These are phyloP conservation scores for Addax nasomaculatus DNA, from an alignment of 2,113 vertebrate species.

Conservation along the genomic window DNA sequence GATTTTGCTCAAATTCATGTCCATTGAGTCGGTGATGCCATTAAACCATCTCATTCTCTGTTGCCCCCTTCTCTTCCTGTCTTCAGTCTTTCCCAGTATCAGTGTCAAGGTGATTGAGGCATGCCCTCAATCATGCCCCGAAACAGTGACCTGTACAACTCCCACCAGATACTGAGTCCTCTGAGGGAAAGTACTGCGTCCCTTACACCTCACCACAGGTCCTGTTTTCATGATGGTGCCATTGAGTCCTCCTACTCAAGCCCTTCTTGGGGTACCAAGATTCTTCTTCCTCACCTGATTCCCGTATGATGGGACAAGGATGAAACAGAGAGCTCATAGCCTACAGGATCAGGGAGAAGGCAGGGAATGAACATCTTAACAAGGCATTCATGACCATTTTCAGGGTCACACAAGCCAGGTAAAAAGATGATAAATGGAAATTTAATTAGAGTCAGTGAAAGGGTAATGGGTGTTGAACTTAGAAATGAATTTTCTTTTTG, in stretches of 20 bases:
- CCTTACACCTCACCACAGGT: neutral
- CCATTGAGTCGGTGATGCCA: neutral
- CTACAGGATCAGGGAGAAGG: too few species aligned
- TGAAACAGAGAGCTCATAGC: neutral
- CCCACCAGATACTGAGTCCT: neutral
- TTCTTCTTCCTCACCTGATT: neutral
- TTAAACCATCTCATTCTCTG: neutral
- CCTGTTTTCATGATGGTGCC: neutral
- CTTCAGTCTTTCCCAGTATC: neutral
- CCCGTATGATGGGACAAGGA: rapidly evolving
- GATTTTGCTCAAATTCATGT: neutral
- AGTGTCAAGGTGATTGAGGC: neutral
- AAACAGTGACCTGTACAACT: neutral
- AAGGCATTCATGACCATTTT: neutral
- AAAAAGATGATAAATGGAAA: neutral
- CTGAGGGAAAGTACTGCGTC: neutral
- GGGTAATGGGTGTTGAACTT: neutral
- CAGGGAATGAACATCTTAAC: neutral
- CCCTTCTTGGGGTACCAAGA: neutral
- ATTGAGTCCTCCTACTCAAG: neutral
- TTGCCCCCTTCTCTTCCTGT: neutral
- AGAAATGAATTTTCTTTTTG: neutral
- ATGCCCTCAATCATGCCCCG: rapidly evolving
- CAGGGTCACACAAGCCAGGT: neutral
- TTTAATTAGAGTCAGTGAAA: neutral